phyloP scores from a whole-genome alignment of 2,888 invertebrate species.

The Polyploca ridens region DNA sequence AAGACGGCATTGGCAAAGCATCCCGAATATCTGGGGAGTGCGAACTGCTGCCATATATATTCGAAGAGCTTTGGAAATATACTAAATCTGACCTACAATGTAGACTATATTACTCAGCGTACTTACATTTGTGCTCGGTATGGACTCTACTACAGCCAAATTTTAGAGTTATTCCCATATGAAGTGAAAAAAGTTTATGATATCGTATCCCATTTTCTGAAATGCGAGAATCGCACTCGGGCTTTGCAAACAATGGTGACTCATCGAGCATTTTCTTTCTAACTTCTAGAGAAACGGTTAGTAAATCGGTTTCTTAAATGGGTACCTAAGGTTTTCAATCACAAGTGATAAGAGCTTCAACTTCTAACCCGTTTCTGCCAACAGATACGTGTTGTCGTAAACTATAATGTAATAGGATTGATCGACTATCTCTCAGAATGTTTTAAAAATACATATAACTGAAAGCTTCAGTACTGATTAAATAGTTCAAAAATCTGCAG shows the following conservation, averaged over 20 bases:
- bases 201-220: slow-evolving; percentile 63
- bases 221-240: slow-evolving; percentile 54
- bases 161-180: slow-evolving; percentile 75
- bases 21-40: slow-evolving; percentile 50
- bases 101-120: slow-evolving; percentile 66
- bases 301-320: background rate
- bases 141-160: slow-evolving; percentile 69
- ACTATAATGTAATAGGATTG: slow-evolving; percentile 7
- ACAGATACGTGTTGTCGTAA: slow-evolving; percentile 2
- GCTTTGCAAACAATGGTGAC: slow-evolving; percentile 45
- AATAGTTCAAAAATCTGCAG: slow-evolving; percentile 60
- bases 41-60: slow-evolving; percentile 60
- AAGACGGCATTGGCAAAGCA: slow-evolving; percentile 48
- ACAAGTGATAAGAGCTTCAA: slow-evolving; percentile 7
- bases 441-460: background rate
- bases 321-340: background rate
- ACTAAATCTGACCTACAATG: slow-evolving; percentile 69
- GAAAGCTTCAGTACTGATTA: slow-evolving; percentile 28
- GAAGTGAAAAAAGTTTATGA: slow-evolving; percentile 76
- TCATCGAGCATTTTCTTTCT: slow-evolving; percentile 35
- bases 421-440: background rate
- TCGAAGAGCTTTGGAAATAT: slow-evolving; percentile 60
- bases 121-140: slow-evolving; percentile 64
- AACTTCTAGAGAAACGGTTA: background rate
- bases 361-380: slow-evolving; percentile 5